Evolutionary conservation across 1,140 invertebrate genomes (phyloP).

Genomic region (Zaprionus kolodkinae): DNA sequence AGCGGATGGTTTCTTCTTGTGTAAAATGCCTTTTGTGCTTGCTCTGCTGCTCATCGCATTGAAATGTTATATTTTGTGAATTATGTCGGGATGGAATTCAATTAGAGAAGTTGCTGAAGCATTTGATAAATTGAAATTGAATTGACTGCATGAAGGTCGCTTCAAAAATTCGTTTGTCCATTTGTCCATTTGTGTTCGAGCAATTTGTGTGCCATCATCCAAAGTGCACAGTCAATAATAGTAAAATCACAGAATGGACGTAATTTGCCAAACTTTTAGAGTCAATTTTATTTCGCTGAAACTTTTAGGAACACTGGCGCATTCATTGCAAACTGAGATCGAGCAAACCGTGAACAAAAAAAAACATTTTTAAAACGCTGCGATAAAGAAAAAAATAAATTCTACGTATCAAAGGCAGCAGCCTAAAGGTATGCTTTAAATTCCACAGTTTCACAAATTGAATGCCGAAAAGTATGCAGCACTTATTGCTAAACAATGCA

Average conservation of each 20-base stretch:
- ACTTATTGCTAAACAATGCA: slow-evolving; percentile 19
- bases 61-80: slow-evolving; percentile 76
- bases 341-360: not conserved
- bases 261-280: slow-evolving; percentile 15
- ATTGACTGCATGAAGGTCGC: slow-evolving; percentile 46
- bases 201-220: slow-evolving; percentile 16
- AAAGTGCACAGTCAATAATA: slow-evolving; percentile 11
- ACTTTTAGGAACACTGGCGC: not conserved
- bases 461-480: slow-evolving; percentile 70
- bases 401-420: not conserved
- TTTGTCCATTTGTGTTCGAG: slow-evolving; percentile 1
- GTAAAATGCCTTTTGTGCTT: slow-evolving; percentile 41
- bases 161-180: not conserved
- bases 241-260: slow-evolving; percentile 19
- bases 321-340: not conserved
- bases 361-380: not conserved
- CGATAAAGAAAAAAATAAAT: not conserved
- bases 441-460: slow-evolving; percentile 39
- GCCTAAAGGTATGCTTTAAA: slow-evolving; percentile 26
- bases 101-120: slow-evolving; percentile 74
- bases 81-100: slow-evolving; percentile 71
- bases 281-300: slow-evolving; percentile 18
- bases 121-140: slow-evolving; percentile 75
- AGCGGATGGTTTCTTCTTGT: slow-evolving; percentile 29
- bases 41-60: slow-evolving; percentile 43